Conservation (phyloP, 1,140 invertebrate genomes). For the Pseudobourletiella spinata region DNA sequence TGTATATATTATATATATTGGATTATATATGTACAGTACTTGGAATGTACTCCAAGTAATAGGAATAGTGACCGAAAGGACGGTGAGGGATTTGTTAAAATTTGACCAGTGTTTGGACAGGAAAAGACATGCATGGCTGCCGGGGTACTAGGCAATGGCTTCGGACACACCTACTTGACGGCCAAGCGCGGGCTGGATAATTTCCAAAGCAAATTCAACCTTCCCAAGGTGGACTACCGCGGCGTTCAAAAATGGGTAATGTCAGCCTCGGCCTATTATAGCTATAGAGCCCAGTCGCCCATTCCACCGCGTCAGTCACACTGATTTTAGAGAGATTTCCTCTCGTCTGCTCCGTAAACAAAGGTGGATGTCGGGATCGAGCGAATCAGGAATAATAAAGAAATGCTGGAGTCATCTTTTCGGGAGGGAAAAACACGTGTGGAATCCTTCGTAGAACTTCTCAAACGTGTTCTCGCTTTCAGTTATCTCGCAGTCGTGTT, state of each 20-base stretch:
- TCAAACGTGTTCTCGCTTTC: constrained; percentile 18
- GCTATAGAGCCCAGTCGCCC: no score
- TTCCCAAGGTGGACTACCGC: constrained; percentile 4
- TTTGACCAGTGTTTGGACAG: constrained; percentile 22
- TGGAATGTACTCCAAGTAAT: no score
- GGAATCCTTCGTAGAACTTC: constrained; percentile 10
- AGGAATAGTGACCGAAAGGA: no score
- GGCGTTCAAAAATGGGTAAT: constrained; percentile 25
- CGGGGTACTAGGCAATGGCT: constrained; percentile 14
- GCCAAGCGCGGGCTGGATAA: constrained; percentile 21
- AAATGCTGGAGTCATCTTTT: constrained; percentile 13
- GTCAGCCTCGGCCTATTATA: no score
- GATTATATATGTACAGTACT: no score
- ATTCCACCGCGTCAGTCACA: no score
- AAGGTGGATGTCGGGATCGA: constrained; percentile 20
- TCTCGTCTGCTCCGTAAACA: no score
- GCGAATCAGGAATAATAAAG: constrained; percentile 8
- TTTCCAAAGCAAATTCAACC: constrained; percentile 20
- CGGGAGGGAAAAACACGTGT: constrained; percentile 2
- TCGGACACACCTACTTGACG: constrained; percentile 22
- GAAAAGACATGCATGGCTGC: constrained; percentile 13
- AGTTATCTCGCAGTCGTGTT: constrained; percentile 25
- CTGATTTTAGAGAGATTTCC: no score
- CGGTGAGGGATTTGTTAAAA: no score
- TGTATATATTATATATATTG: no score